These are phyloP conservation scores for Ginglymostoma cirratum DNA, from an alignment of 2,113 vertebrate species.

Conservation along the genomic window DNA sequence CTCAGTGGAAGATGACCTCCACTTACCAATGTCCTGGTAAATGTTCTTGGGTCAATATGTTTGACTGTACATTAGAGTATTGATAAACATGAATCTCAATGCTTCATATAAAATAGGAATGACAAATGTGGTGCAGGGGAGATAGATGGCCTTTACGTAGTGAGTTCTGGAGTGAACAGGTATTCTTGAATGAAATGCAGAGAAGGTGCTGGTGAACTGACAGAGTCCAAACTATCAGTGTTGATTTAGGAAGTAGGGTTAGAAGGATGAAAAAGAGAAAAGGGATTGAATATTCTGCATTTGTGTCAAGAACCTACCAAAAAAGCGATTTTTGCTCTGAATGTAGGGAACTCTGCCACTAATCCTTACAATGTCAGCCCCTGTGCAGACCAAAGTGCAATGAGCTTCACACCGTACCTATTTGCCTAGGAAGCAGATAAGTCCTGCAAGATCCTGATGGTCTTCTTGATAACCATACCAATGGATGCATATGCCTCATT, in stretches of 20 bases:
- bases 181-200: background rate
- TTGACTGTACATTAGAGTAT: background rate
- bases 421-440: background rate
- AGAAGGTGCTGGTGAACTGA: background rate
- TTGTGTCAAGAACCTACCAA: background rate
- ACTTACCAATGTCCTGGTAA: background rate
- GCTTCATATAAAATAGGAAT: background rate
- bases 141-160: background rate
- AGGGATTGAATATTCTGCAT: background rate
- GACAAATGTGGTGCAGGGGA: background rate
- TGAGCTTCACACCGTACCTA: background rate
- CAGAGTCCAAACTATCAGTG: background rate
- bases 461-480: background rate
- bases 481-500: background rate
- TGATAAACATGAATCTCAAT: background rate
- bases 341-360: background rate
- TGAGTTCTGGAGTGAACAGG: background rate
- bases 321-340: background rate
- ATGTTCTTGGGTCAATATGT: background rate
- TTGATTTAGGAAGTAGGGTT: background rate
- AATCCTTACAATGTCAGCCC: background rate
- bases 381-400: background rate
- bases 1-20: background rate
- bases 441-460: background rate
- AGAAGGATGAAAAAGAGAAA: background rate